These are phyloP conservation scores for Cantharis flavilabris DNA, from an alignment of 2,888 invertebrate genomes.

Conservation along the genomic window DNA sequence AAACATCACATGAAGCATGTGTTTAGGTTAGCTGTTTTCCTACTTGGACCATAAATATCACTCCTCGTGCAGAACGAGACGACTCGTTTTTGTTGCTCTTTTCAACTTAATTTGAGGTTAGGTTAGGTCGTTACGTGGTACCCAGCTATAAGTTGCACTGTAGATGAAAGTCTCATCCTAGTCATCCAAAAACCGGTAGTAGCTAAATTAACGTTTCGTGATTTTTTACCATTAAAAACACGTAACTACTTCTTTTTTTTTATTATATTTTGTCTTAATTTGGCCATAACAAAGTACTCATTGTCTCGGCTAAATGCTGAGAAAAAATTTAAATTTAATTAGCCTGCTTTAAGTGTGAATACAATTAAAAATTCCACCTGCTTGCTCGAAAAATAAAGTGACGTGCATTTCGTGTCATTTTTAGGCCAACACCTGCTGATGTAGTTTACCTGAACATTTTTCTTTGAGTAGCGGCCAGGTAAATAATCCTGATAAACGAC, in stretches of 20 bases:
- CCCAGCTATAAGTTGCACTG: neutral
- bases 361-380: neutral
- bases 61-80: slow-evolving; percentile 1
- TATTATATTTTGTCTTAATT: neutral
- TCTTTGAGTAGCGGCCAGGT: neutral
- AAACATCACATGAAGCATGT: slow-evolving; percentile 44
- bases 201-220: neutral
- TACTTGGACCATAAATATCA: slow-evolving; percentile 9
- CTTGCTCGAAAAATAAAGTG: neutral
- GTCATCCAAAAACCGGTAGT: neutral
- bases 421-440: neutral
- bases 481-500: neutral
- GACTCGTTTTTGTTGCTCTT: neutral
- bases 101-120: neutral
- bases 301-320: neutral
- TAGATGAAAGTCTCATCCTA: neutral
- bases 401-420: neutral
- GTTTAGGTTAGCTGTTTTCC: slow-evolving; percentile 32
- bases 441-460: neutral
- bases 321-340: neutral
- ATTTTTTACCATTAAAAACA: neutral
- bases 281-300: neutral
- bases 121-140: neutral
- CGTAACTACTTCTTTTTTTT: neutral
- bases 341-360: neutral